Percentiles rank a stretch among this genome's conserved stretches.
Conservation (phyloP, 2,888 invertebrate species). For the Drosophila siamana region DNA sequence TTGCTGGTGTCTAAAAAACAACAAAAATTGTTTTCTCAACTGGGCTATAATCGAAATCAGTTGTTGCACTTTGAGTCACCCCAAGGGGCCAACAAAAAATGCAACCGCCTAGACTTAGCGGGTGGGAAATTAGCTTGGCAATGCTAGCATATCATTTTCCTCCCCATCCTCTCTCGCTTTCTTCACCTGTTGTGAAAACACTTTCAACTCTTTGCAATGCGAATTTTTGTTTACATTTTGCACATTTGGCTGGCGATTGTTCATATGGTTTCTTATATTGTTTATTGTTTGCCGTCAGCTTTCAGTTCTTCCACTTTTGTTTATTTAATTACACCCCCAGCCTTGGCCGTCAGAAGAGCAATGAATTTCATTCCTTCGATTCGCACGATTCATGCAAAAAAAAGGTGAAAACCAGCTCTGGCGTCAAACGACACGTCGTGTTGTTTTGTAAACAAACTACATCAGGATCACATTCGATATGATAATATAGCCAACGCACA, state of each 20-base stretch:
- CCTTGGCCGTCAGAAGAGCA: not conserved
- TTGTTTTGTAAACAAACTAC: constrained; percentile 38
- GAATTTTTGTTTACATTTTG: constrained; percentile 63
- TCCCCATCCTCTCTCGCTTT: too few species aligned
- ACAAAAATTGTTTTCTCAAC: constrained; percentile 35
- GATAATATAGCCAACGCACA: not conserved
- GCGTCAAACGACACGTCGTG: constrained; percentile 33
- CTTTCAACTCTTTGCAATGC: constrained; percentile 8
- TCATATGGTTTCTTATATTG: constrained; percentile 59
- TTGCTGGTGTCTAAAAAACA: constrained; percentile 20
- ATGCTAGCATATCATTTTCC: constrained; percentile 1
- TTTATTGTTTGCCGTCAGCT: constrained; percentile 58
- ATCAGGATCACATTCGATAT: constrained; percentile 10
- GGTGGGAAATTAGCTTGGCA: constrained; percentile 10
- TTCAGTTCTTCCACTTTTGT: constrained; percentile 36
- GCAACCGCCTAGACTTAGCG: not conserved
- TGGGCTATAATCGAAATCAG: constrained; percentile 21
- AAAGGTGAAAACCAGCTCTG: not conserved
- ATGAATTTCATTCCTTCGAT: constrained; percentile 13
- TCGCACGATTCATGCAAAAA: constrained; percentile 9
- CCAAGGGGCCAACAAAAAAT: not conserved
- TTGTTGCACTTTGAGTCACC: constrained; percentile 60
- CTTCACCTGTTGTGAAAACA: not conserved
- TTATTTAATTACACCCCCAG: constrained; percentile 48
- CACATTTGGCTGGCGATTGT: constrained; percentile 64